Conservation (phyloP, 1,140 invertebrate species). For the Teleopsis dalmanni region DNA sequence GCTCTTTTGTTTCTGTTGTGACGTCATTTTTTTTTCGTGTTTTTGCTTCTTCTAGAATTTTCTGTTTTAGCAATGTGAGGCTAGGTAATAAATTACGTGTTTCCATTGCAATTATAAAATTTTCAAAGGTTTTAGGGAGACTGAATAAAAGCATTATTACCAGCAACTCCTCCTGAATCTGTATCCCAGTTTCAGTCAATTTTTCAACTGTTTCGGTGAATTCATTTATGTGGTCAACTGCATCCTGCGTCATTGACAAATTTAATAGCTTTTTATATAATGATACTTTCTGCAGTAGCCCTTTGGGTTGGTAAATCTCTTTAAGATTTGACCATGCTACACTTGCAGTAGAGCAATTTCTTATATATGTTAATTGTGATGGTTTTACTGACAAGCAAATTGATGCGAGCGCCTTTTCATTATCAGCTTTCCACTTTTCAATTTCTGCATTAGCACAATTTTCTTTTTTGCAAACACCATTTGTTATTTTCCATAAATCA, state of each 20-base stretch:
- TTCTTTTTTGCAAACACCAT: neutral
- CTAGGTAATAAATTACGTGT: constrained; percentile 1
- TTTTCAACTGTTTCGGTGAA: constrained; percentile 6
- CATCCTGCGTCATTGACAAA: neutral
- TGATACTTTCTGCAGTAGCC: neutral
- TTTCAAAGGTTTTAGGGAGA: neutral
- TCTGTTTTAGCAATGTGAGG: neutral
- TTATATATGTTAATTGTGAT: constrained; percentile 5
- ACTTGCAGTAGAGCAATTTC: neutral
- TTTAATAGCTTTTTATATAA: constrained; percentile 4
- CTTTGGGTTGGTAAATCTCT: constrained; percentile 1
- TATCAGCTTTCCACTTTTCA: neutral
- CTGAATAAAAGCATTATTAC: neutral
- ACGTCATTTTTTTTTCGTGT: neutral
- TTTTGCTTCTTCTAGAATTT: constrained; percentile 5
- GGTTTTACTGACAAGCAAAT: constrained; percentile 6
- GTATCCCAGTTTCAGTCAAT: constrained; percentile 7
- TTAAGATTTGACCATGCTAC: constrained; percentile 4
- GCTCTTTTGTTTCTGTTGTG: no score
- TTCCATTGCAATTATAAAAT: constrained; percentile 11
- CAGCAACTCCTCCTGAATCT: constrained; percentile 9
- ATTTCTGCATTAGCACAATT: neutral
- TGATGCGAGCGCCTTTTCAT: constrained; percentile 8
- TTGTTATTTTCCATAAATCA: neutral
- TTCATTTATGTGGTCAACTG: constrained; percentile 3